phyloP scores from a whole-genome alignment of 2,888 invertebrate genomes.

The Reticulitermes lucifugus region DNA sequence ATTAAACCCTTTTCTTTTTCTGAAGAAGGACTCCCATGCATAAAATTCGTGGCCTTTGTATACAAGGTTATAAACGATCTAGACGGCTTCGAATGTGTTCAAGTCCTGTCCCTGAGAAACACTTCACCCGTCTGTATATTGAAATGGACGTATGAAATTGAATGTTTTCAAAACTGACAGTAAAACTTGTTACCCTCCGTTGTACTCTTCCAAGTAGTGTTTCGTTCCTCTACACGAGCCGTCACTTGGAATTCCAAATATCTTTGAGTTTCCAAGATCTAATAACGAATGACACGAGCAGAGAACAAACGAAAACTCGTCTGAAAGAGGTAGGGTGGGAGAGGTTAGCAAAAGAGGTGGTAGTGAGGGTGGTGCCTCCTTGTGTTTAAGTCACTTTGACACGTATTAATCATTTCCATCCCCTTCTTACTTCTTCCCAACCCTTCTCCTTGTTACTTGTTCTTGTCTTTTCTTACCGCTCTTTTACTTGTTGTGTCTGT shows the following conservation, averaged over 20 bases:
- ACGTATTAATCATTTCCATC: conserved; percentile 53
- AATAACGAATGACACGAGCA: conserved; percentile 61
- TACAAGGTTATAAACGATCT: too few relatives aligned
- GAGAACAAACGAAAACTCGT: conserved; percentile 32
- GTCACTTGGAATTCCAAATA: conserved; percentile 63
- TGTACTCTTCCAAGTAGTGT: conserved; percentile 18
- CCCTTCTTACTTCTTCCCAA: neutral
- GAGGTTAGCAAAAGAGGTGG: conserved; percentile 15
- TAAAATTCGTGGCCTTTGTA: too few relatives aligned
- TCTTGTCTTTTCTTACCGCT: conserved; percentile 29
- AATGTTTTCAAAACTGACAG: conserved; percentile 37
- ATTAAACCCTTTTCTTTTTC: too few relatives aligned
- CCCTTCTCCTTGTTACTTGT: conserved; percentile 1
- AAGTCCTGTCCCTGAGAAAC: neutral
- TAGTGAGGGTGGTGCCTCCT: conserved; percentile 44
- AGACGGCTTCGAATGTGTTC: neutral
- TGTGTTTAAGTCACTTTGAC: conserved; percentile 54
- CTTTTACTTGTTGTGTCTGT: neutral
- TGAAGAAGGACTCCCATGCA: too few relatives aligned
- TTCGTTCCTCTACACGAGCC: conserved; percentile 51
- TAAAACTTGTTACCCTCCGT: conserved; percentile 16
- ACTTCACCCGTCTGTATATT: neutral
- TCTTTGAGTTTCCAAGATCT: conserved; percentile 61
- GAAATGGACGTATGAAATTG: conserved; percentile 8
- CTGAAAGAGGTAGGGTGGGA: conserved; percentile 6